A percentile compares a stretch with the other conserved stretches of the same genome.
These are phyloP conservation scores for Enhydra lutris DNA, from an alignment of 2,113 vertebrate species.

Conservation along the genomic window DNA sequence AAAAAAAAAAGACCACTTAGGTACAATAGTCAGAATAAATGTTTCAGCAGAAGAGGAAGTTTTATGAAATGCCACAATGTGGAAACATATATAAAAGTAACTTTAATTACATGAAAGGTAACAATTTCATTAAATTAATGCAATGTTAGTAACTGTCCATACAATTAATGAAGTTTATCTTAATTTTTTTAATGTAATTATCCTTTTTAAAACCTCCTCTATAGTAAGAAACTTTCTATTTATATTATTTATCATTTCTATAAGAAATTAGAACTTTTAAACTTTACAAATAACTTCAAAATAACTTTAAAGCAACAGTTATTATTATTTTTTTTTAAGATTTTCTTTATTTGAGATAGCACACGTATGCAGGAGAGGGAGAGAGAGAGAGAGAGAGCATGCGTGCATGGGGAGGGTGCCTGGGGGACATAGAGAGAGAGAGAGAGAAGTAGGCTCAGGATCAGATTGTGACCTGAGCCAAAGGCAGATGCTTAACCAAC, in stretches of 20 bases:
- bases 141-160: constrained; percentile 20
- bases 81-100: constrained; percentile 32
- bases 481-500: neutral
- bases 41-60: neutral
- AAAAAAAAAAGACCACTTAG: neutral
- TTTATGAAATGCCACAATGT: constrained; percentile 3
- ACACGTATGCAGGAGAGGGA: neutral
- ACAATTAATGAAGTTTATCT: constrained; percentile 30
- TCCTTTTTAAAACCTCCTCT: neutral
- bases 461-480: neutral
- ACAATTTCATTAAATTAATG: constrained; percentile 12
- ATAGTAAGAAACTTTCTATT: neutral
- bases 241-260: neutral
- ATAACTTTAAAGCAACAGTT: neutral
- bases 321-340: neutral
- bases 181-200: constrained; percentile 33
- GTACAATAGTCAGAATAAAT: neutral
- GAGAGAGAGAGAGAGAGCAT: neutral
- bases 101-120: neutral
- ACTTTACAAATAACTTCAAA: neutral
- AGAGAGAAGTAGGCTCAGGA: neutral
- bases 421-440: neutral
- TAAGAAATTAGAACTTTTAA: neutral
- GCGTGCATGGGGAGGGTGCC: accelerated
- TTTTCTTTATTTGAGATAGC: neutral